Percentiles rank a stretch among this genome's conserved stretches.
phyloP scores from a whole-genome alignment of 2,797 vertebrate species.

The Kryptolebias ocellatus region DNA sequence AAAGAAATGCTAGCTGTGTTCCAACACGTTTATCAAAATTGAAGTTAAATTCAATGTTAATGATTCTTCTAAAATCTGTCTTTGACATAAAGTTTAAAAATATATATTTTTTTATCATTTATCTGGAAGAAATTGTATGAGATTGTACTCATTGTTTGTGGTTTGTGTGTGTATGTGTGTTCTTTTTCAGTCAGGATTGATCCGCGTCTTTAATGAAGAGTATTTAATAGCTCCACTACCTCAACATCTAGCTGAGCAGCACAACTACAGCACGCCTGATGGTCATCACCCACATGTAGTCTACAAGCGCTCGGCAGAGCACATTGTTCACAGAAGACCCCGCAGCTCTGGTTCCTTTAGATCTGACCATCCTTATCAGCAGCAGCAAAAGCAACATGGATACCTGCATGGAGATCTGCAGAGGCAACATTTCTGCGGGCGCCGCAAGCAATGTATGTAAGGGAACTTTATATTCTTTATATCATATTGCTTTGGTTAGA shows the following conservation, averaged over 20 bases:
- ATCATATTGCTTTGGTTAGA: background rate
- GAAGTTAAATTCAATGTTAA: too few species aligned
- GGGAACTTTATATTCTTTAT: constrained; percentile 83
- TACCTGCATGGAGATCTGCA: constrained; percentile 80
- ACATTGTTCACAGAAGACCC: constrained; percentile 72
- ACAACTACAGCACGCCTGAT: constrained; percentile 88
- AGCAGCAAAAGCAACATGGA: constrained; percentile 59
- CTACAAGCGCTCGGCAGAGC: constrained; percentile 92
- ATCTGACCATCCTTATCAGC: constrained; percentile 34
- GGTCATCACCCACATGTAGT: constrained; percentile 94
- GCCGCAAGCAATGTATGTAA: constrained; percentile 99
- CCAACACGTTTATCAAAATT: background rate
- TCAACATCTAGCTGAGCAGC: constrained; percentile 86
- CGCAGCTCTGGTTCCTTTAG: constrained; percentile 30
- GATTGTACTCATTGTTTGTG: background rate
- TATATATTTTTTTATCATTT: background rate
- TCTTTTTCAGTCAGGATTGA: constrained; percentile 90
- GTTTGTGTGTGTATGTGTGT: constrained; percentile 5
- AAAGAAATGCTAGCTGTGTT: background rate
- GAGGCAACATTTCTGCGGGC: constrained; percentile 97
- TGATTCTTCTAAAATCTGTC: too few species aligned
- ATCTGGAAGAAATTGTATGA: background rate
- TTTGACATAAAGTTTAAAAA: too few species aligned
- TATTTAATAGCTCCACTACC: constrained; percentile 93
- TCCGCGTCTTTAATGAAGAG: constrained; percentile 88